Percentiles rank a stretch among this genome's conserved stretches.
Evolutionary conservation across 23 tunicate species (phyloP).

Genomic region (Trididemnum clinides): DNA sequence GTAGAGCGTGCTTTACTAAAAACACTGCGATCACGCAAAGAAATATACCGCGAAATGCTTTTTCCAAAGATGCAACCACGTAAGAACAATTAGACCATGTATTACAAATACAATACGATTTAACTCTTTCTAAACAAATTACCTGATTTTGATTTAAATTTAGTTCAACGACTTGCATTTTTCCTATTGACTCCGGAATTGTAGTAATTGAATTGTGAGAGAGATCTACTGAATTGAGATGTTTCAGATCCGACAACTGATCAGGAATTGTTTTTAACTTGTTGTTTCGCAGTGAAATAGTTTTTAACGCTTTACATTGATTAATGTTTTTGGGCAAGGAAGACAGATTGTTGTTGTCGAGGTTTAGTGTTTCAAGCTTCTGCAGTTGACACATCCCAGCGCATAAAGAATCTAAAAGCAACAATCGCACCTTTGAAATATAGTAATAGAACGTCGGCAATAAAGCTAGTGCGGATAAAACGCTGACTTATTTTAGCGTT

Average conservation of each 20-base stretch:
- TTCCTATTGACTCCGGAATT: slow-evolving; percentile 43
- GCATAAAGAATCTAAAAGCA: slow-evolving; percentile 39
- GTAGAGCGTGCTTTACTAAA: too few species aligned
- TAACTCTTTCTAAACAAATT: too few species aligned
- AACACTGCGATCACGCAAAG: too few species aligned
- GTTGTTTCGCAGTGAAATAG: slow-evolving; percentile 44
- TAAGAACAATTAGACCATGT: too few species aligned
- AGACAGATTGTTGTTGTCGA: slow-evolving; percentile 44
- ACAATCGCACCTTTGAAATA: too few species aligned
- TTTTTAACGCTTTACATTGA: slow-evolving; percentile 32
- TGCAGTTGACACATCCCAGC: slow-evolving; percentile 51
- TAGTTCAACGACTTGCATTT: slow-evolving; percentile 61
- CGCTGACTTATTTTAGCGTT: too few species aligned
- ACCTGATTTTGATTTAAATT: slow-evolving; percentile 85
- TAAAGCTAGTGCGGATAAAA: too few species aligned
- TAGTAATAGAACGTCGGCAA: too few species aligned
- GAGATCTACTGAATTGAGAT: slow-evolving; percentile 58
- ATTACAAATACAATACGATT: too few species aligned
- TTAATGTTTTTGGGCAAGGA: slow-evolving; percentile 55
- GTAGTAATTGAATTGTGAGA: slow-evolving; percentile 49
- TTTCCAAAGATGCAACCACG: too few species aligned
- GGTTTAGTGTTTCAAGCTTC: slow-evolving; percentile 67
- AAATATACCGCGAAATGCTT: too few species aligned
- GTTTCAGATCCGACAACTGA: slow-evolving; percentile 41
- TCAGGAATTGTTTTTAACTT: slow-evolving; percentile 40